phyloP scores from a whole-genome alignment of 2,888 invertebrate genomes.

The Masnerella sp. region DNA sequence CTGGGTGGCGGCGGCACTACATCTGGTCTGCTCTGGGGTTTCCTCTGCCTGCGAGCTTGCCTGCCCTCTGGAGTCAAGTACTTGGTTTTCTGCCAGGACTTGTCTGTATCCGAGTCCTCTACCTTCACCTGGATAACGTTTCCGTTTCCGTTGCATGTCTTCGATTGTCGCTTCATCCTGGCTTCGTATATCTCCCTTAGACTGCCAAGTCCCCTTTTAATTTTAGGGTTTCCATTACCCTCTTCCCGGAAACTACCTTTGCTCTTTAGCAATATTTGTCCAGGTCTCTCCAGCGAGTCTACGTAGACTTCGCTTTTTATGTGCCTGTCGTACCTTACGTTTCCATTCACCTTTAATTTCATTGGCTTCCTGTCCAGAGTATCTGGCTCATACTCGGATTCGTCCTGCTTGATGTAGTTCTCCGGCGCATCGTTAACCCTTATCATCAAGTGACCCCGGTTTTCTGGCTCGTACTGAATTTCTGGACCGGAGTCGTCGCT shows the following conservation, averaged over 20 bases:
- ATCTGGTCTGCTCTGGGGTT: conserved; percentile 81
- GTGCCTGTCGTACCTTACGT: conserved; percentile 75
- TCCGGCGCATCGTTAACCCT: conserved; percentile 90
- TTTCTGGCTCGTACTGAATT: conserved; percentile 81
- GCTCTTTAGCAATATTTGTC: conserved; percentile 82
- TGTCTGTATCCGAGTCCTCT: conserved; percentile 46
- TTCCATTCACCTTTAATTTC: conserved; percentile 78
- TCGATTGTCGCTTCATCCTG: conserved; percentile 66
- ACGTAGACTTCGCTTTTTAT: conserved; percentile 76
- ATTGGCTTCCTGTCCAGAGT: conserved; percentile 89
- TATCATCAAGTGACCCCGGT: conserved; percentile 89
- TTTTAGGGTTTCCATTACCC: conserved; percentile 71
- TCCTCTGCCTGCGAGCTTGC: conserved; percentile 86
- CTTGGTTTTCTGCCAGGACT: conserved; percentile 69
- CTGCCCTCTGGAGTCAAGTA: conserved; percentile 84
- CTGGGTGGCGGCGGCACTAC: conserved; percentile 82
- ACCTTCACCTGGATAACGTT: conserved; percentile 60
- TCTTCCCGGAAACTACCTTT: conserved; percentile 85
- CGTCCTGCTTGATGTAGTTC: conserved; percentile 86
- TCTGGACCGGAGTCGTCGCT: conserved; percentile 80
- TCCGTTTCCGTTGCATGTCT: conserved; percentile 39
- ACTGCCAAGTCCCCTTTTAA: conserved; percentile 82
- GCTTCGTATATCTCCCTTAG: conserved; percentile 87
- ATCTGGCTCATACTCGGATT: conserved; percentile 91
- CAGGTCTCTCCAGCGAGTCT: conserved; percentile 80